Conservation (phyloP, 2,888 invertebrate species). For the Nymphalis polychloros region DNA sequence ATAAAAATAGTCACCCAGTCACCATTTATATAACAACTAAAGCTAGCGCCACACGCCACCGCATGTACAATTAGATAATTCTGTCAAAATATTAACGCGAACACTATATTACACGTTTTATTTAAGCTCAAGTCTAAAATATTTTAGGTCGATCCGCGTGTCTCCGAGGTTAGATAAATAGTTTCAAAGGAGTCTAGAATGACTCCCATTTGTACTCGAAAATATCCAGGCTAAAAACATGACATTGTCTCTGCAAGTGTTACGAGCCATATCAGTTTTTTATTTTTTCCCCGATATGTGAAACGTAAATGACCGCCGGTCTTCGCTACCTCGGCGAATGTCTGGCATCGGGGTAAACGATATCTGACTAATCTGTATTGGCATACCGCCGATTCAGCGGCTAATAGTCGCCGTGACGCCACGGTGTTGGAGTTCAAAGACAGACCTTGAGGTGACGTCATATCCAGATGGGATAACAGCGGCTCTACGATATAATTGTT, state of each 20-base stretch:
- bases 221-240: too few relatives aligned
- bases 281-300: neutral
- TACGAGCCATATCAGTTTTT: neutral
- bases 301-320: too few relatives aligned
- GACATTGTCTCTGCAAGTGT: too few relatives aligned
- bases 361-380: conserved; percentile 3
- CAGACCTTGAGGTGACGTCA: conserved; percentile 30
- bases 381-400: conserved; percentile 8
- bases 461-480: neutral
- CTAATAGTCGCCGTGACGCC: conserved; percentile 3
- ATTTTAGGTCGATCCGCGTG: too few relatives aligned
- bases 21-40: conserved; percentile 9
- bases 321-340: neutral
- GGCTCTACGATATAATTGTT: conserved; percentile 1
- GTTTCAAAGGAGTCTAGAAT: too few relatives aligned
- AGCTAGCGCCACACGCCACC: neutral
- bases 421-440: conserved; percentile 28
- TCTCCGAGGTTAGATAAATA: too few relatives aligned
- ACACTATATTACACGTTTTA: neutral
- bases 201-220: too few relatives aligned
- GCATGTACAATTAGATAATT: neutral
- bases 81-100: neutral
- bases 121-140: too few relatives aligned
- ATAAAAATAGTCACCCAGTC: conserved; percentile 10
- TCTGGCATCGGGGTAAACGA: conserved; percentile 1